Evolutionary conservation across 2,888 invertebrate species (phyloP).

Genomic region (Lochmaea crataegi): DNA sequence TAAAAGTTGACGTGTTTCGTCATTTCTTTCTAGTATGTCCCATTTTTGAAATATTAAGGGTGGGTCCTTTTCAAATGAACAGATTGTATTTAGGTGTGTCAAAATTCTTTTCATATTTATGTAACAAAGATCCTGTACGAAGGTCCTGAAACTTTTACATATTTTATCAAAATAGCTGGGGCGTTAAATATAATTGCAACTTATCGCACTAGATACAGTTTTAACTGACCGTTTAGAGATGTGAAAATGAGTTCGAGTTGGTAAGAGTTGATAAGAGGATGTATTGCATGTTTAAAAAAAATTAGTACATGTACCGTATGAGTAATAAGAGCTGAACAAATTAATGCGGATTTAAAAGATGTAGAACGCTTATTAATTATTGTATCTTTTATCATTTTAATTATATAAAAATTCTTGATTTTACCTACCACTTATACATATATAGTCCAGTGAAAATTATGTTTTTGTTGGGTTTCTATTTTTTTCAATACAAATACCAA

Average conservation of each 20-base stretch:
- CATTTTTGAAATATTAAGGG: too few species aligned
- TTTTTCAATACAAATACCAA: too few species aligned
- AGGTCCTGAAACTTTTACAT: background rate
- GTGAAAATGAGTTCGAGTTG: background rate
- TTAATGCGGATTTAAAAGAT: conserved; percentile 21
- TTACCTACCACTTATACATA: too few species aligned
- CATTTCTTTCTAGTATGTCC: too few species aligned
- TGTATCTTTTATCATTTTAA: background rate
- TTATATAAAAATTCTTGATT: background rate
- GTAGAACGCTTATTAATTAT: background rate
- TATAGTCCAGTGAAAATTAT: too few species aligned
- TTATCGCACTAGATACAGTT: background rate
- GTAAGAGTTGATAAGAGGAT: background rate
- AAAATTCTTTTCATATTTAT: background rate
- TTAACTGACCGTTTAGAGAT: background rate
- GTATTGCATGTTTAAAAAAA: conserved; percentile 29
- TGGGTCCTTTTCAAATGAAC: too few species aligned
- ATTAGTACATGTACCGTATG: conserved; percentile 42
- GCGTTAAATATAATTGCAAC: background rate
- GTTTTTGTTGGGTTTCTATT: too few species aligned
- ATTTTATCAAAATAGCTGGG: background rate
- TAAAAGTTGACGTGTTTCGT: too few species aligned
- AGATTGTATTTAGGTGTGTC: too few species aligned
- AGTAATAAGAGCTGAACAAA: conserved; percentile 48
- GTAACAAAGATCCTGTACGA: background rate